Conservation (phyloP, 2,113 vertebrate species). For the Oryzias celebensis region DNA sequence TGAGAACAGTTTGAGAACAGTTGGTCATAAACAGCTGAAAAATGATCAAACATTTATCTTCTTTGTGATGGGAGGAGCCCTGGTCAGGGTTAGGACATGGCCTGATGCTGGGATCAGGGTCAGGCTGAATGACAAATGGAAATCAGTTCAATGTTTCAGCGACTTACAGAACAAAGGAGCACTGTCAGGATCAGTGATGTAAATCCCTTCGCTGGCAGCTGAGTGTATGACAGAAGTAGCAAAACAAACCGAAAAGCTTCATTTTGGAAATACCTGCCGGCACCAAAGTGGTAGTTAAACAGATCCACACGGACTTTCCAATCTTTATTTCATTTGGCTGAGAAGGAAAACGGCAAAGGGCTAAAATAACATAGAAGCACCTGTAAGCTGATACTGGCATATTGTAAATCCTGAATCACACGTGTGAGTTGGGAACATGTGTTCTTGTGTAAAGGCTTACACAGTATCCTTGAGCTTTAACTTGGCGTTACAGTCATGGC, state of each 20-base stretch:
- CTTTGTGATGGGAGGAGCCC: too few species aligned
- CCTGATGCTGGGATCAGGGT: too few species aligned
- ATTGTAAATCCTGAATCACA: constrained; percentile 16
- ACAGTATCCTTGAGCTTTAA: constrained; percentile 10
- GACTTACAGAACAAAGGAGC: constrained; percentile 46
- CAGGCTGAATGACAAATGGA: too few species aligned
- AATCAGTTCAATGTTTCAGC: too few species aligned
- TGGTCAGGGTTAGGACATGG: constrained; percentile 22
- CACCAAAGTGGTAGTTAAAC: constrained; percentile 69
- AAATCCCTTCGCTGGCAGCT: constrained; percentile 55
- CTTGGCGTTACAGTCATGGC: neutral
- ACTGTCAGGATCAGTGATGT: constrained; percentile 50
- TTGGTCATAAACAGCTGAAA: neutral
- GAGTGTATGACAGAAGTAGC: constrained; percentile 68
- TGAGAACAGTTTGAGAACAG: neutral
- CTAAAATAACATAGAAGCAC: constrained; percentile 67
- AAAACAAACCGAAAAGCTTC: constrained; percentile 70
- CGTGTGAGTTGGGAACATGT: constrained; percentile 36
- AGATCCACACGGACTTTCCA: constrained; percentile 69
- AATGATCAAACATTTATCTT: too few species aligned
- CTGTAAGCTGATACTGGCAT: constrained; percentile 53
- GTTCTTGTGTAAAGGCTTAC: constrained; percentile 39
- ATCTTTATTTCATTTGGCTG: constrained; percentile 59
- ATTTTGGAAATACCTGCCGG: constrained; percentile 65
- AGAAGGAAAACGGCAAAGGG: constrained; percentile 54